Percentiles rank a stretch among this genome's conserved stretches.
These are phyloP conservation scores for Anas capensis DNA, from an alignment of 2,797 vertebrate species.

Conservation along the genomic window DNA sequence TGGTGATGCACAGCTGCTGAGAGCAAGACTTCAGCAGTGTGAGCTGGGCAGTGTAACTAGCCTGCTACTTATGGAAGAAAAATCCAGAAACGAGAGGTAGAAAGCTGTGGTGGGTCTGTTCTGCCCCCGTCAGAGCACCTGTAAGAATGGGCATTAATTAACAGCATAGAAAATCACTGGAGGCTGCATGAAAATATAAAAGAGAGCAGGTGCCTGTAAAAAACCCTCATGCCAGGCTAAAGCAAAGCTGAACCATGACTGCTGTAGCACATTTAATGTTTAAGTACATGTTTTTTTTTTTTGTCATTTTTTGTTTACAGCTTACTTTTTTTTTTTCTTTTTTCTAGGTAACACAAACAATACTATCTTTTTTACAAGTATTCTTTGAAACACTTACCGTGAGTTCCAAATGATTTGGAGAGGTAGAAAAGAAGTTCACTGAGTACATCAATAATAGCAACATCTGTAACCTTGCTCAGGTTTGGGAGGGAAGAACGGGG, in stretches of 20 bases:
- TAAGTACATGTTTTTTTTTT: neutral
- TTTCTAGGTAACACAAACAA: neutral
- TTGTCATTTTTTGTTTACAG: neutral
- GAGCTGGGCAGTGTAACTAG: neutral
- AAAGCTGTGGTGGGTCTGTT: neutral
- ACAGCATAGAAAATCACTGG: neutral
- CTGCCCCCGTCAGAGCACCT: neutral
- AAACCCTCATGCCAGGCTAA: neutral
- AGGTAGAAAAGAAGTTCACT: neutral
- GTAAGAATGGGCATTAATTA: neutral
- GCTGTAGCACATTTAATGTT: neutral
- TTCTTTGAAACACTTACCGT: neutral
- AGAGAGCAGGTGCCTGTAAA: neutral
- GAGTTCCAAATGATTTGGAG: neutral
- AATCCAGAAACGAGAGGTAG: neutral
- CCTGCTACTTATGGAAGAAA: neutral
- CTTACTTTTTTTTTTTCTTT: neutral
- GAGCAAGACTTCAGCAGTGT: accelerated
- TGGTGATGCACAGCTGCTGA: neutral
- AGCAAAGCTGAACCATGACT: neutral
- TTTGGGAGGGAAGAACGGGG: neutral
- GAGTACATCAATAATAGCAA: neutral
- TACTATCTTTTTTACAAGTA: accelerated
- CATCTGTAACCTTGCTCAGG: neutral
- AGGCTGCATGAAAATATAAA: neutral